Evolutionary conservation across 1,140 invertebrate species (phyloP), one percentile per base, ranked within the genome.

Genomic region (Drosophila sturtevanti): DNA sequence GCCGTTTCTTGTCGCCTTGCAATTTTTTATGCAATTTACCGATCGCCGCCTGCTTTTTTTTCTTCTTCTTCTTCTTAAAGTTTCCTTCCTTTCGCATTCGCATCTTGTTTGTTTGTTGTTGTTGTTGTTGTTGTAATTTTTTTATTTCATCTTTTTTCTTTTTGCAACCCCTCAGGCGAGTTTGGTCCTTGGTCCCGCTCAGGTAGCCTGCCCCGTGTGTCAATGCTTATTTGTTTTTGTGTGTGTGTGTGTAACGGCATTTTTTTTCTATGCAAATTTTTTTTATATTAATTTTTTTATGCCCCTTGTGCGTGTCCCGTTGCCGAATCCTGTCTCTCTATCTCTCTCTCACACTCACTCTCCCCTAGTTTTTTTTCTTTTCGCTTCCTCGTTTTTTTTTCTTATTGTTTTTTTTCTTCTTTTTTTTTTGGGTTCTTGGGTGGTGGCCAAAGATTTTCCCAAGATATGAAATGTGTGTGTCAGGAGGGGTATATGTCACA

Each of bases 371-470:
- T 54, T 67, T 73, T 24, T 63, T 69, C 27, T 58, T 14, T 38
- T 18, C 24, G 52, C 22, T 34, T 24, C 41, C 41, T 55, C 38
- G 63, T 38, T 60, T 55, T 52, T 60, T 37, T 59, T 63, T 37
- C 21, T 54, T 52, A 64, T 12, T 16, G 37, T 65, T 72, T 63
- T 68, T 72, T 72, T 68, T 35, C 7, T 64, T 74, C 68, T 67
- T 68, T 18, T 51, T 75, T 55, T 61, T 51, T 66, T 59, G 63
- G 72, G 62, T 76, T 70, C 72, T 71, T 82, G 75, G 82, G 82
- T 82, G 84, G 86, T 91, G 89, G 79, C 82, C 90, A 85, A 75
- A 91, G 82, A 91, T 91, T 91, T 91, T 91, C 90, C 86, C 90
- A 91, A 86, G 90, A 85, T 87, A 80, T 77, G 79, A 85, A 67